Evolutionary conservation across 2,113 vertebrate species (phyloP).

Genomic region (Upupa epops): DNA sequence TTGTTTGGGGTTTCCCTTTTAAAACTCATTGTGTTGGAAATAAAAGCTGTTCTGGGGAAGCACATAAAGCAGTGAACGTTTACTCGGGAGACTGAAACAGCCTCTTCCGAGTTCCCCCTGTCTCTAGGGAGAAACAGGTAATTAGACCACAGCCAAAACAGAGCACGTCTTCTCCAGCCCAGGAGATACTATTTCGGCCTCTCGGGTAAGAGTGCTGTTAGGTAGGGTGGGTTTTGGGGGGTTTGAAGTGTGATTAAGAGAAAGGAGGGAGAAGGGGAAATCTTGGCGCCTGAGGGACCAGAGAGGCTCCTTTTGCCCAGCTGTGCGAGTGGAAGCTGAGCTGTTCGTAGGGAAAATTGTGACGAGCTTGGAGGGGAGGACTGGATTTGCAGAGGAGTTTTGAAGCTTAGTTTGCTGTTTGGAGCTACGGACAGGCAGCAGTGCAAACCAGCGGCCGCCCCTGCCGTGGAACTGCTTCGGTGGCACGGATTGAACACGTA

Average conservation of each 20-base stretch:
- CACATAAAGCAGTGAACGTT: slow-evolving; percentile 62
- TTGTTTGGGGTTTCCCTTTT: not conserved
- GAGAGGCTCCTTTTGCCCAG: slow-evolving; percentile 55
- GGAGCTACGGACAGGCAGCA: not conserved
- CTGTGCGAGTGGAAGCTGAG: slow-evolving; percentile 53
- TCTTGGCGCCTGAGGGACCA: slow-evolving; percentile 45
- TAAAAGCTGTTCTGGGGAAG: slow-evolving; percentile 36
- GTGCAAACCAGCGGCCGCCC: slow-evolving; percentile 15
- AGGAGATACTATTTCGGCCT: slow-evolving; percentile 68
- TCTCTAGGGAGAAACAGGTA: slow-evolving; percentile 58
- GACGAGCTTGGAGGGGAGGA: not conserved
- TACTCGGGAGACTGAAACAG: slow-evolving; percentile 67
- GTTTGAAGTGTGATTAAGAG: slow-evolving; percentile 67
- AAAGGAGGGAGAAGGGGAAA: not conserved
- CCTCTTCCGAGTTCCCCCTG: slow-evolving; percentile 64
- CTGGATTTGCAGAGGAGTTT: not conserved
- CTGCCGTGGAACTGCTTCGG: slow-evolving; percentile 37
- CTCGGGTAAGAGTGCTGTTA: slow-evolving; percentile 60
- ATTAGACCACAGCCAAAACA: slow-evolving; percentile 77
- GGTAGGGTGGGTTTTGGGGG: slow-evolving; percentile 26
- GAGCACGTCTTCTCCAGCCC: slow-evolving; percentile 49
- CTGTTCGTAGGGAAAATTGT: slow-evolving; percentile 46
- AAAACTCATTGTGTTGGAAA: slow-evolving; percentile 8
- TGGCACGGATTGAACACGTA: slow-evolving; percentile 8
- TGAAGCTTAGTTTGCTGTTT: not conserved